Evolutionary conservation across 1,140 invertebrate species (phyloP).

Genomic region (Eueides isabella): DNA sequence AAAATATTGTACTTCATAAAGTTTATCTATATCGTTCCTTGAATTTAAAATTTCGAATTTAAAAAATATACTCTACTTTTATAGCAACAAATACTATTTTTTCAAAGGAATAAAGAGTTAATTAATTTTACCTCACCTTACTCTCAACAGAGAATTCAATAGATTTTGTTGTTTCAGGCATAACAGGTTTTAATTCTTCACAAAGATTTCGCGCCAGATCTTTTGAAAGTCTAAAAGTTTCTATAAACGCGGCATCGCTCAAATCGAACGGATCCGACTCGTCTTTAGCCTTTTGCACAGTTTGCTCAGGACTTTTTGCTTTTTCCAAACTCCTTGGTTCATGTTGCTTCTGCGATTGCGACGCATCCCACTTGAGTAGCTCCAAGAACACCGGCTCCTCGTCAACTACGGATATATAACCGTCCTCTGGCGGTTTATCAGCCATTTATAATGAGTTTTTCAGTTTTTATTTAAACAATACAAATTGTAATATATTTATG

Average conservation of each 20-base stretch:
- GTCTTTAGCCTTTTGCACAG: conserved; percentile 48
- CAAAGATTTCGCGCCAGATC: conserved; percentile 65
- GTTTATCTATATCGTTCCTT: too few relatives aligned
- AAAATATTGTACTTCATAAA: too few relatives aligned
- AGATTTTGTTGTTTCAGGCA: conserved; percentile 70
- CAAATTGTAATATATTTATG: conserved; percentile 56
- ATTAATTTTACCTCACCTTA: conserved; percentile 56
- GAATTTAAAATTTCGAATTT: too few relatives aligned
- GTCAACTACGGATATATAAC: conserved; percentile 75
- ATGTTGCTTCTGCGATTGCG: conserved; percentile 67
- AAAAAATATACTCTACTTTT: too few relatives aligned
- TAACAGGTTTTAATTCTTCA: conserved; percentile 70
- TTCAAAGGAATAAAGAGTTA: too few relatives aligned
- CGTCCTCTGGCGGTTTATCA: conserved; percentile 72
- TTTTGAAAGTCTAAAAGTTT: conserved; percentile 66
- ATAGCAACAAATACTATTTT: too few relatives aligned
- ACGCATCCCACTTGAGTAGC: conserved; percentile 71
- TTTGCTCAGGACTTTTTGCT: conserved; percentile 69
- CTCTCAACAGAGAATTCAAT: conserved; percentile 74
- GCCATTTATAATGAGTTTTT: conserved; percentile 61
- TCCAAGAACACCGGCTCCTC: conserved; percentile 76
- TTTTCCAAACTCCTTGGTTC: conserved; percentile 63
- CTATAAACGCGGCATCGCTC: conserved; percentile 63
- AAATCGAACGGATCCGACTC: conserved; percentile 71
- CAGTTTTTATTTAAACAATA: conserved; percentile 44